phyloP scores from a whole-genome alignment of 1,140 invertebrate species.

The Trichoplusia ni region DNA sequence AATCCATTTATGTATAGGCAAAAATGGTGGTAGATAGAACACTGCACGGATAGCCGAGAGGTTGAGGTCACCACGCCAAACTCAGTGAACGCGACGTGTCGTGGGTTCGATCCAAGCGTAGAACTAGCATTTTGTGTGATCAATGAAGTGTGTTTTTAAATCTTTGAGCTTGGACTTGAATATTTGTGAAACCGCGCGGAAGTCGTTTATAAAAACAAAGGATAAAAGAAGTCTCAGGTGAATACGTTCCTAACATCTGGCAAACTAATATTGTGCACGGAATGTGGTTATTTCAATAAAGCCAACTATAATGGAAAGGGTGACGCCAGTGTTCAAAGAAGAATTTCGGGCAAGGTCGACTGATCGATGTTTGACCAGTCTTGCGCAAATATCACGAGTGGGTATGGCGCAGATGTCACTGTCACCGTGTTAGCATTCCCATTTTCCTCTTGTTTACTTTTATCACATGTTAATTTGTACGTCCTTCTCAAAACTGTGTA shows the following conservation, averaged over 20 bases:
- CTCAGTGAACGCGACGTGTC: no score
- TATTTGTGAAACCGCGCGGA: no score
- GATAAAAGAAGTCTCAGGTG: neutral
- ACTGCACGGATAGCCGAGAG: no score
- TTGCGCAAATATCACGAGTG: constrained; percentile 61
- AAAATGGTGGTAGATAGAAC: no score
- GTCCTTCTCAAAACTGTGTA: constrained; percentile 45
- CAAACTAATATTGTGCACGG: neutral
- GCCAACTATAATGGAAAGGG: constrained; percentile 25
- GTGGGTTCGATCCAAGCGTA: no score
- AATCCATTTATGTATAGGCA: no score
- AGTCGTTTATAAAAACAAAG: no score
- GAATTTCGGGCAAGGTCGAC: constrained; percentile 74
- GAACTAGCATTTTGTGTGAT: no score
- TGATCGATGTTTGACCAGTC: constrained; percentile 63
- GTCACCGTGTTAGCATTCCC: constrained; percentile 52
- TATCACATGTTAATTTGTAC: constrained; percentile 52
- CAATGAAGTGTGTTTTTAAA: no score
- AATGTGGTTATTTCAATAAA: constrained; percentile 28
- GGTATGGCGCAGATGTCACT: constrained; percentile 34
- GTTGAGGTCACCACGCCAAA: no score
- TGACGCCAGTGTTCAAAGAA: constrained; percentile 51
- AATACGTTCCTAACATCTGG: neutral
- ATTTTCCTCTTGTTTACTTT: constrained; percentile 66
- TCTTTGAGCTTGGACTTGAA: no score